Percentiles rank a stretch among this genome's conserved stretches.
phyloP scores from a whole-genome alignment of 2,888 invertebrate species.

The Drosophila fulvimacula region DNA sequence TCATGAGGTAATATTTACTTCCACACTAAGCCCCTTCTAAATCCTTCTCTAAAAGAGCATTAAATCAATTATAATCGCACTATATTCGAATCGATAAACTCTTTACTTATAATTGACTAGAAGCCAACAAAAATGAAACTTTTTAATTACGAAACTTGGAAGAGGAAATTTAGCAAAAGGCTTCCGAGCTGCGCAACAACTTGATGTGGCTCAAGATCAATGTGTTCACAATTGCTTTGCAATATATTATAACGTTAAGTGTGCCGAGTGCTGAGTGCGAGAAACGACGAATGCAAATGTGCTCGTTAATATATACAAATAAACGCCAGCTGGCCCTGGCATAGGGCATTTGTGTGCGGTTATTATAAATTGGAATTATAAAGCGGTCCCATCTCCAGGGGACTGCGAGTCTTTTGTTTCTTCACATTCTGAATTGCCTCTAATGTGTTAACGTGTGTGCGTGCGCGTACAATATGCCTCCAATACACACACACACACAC shows the following conservation, averaged over 20 bases:
- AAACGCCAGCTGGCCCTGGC: neutral
- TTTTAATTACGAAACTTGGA: neutral
- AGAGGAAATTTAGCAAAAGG: neutral
- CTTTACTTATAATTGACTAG: neutral
- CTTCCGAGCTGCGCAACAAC: neutral
- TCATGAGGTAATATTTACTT: neutral
- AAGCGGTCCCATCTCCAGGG: slow-evolving; percentile 2
- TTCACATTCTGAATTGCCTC: neutral
- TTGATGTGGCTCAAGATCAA: slow-evolving; percentile 1
- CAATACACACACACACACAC: neutral
- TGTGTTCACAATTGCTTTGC: slow-evolving; percentile 4
- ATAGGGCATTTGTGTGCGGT: neutral
- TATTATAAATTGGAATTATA: slow-evolving; percentile 8
- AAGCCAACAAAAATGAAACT: neutral
- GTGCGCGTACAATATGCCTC: neutral
- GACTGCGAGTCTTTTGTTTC: slow-evolving; percentile 2
- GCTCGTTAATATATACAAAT: slow-evolving; percentile 4
- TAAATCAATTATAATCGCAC: neutral
- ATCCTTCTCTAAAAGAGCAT: neutral
- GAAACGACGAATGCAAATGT: neutral
- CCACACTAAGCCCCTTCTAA: too few species aligned
- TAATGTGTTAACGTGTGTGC: neutral
- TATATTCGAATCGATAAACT: neutral
- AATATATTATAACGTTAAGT: neutral
- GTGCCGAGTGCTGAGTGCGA: too few species aligned